Evolutionary conservation across 2,113 vertebrate genomes (phyloP).

Genomic region (Catharus fuscescens): DNA sequence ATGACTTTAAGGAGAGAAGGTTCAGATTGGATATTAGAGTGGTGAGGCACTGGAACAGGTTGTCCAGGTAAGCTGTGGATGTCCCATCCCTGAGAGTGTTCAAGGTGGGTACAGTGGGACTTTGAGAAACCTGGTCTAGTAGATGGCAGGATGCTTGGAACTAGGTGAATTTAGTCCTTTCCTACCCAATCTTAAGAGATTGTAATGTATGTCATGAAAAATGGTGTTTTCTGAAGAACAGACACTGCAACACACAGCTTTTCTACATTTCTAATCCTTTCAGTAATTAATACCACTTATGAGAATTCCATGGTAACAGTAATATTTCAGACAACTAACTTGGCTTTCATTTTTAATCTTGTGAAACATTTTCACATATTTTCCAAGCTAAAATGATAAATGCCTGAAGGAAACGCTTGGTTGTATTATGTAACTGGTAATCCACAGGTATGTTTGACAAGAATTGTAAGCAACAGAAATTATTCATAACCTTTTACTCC

Average conservation of each 20-base stretch:
- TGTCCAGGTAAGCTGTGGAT: neutral
- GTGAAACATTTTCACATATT: neutral
- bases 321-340: neutral
- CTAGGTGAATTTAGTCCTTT: neutral
- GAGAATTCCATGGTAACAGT: neutral
- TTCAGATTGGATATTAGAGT: neutral
- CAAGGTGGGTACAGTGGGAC: fast-evolving
- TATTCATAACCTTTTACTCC: neutral
- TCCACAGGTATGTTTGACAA: neutral
- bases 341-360: neutral
- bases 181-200: neutral
- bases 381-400: neutral
- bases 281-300: neutral
- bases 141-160: neutral
- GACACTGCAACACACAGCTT: neutral
- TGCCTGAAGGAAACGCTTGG: neutral
- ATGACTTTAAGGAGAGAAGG: neutral
- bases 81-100: neutral
- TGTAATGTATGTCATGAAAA: neutral
- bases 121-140: neutral
- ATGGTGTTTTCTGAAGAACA: neutral
- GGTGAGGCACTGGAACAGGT: neutral
- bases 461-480: neutral
- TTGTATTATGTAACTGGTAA: neutral
- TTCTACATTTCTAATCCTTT: neutral